A percentile compares a stretch with the other conserved stretches of the same genome.
Conservation (phyloP, 2,888 invertebrate genomes). For the Coelinius sp. region DNA sequence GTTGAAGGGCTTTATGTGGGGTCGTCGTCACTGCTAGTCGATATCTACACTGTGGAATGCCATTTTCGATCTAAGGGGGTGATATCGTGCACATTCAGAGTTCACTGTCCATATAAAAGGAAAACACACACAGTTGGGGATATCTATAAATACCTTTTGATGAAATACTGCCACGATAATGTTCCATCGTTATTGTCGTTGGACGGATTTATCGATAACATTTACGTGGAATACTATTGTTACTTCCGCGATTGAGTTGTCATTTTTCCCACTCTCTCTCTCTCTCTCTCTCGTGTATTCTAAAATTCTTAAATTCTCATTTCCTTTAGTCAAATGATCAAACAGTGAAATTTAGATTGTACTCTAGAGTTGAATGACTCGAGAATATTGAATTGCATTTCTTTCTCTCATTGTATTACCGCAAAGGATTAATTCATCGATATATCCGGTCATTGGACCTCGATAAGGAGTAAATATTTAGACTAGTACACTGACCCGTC, state of each 20-base stretch:
- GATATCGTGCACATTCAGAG: conserved; percentile 17
- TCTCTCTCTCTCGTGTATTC: neutral
- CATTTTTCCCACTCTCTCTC: neutral
- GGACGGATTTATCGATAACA: neutral
- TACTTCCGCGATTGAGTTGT: neutral
- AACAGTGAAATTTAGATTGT: too few species aligned
- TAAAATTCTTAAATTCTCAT: neutral
- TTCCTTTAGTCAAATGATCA: neutral
- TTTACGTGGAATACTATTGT: neutral
- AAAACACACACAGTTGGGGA: neutral
- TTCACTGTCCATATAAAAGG: conserved; percentile 5
- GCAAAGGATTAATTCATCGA: neutral
- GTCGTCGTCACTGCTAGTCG: conserved; percentile 61
- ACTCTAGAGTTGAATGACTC: neutral
- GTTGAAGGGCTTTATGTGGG: conserved; percentile 57
- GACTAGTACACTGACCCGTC: conserved; percentile 26
- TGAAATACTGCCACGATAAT: conserved; percentile 11
- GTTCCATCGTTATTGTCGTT: conserved; percentile 10
- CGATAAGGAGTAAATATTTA: conserved; percentile 28
- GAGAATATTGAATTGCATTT: neutral
- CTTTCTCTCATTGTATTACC: neutral
- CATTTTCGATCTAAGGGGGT: conserved; percentile 11
- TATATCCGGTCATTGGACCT: neutral
- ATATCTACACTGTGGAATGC: conserved; percentile 47
- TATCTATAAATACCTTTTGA: neutral